Evolutionary conservation across 2,888 invertebrate genomes (phyloP), one percentile per base, ranked within the genome.

Genomic region (Galerucella calmariensis): DNA sequence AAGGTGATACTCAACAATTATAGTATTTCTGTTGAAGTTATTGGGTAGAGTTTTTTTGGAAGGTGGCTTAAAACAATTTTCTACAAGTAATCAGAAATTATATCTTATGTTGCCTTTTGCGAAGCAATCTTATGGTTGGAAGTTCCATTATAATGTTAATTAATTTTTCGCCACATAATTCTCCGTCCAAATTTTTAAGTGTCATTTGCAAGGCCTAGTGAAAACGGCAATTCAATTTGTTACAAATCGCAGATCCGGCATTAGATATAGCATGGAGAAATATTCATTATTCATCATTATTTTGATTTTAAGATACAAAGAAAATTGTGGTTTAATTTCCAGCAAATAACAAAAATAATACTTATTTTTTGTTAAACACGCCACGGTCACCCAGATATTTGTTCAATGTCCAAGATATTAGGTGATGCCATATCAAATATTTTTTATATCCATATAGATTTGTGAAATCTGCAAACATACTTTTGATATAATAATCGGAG

Each of bases 131-230:
- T n/a, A 10, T 24, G 65, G 2, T 58, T 68, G 35, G 27, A 41
- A 41, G 48, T 69, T 69, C 46, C 69, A 69, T 69, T 69, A 69
- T 69, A 69, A 69, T 46, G 44, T 69, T 59, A 41, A 69, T 69
- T 61, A 69, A 69, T 27, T 61, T 68, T 62, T 61, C 44, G 35
- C 62, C 62, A 69, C 69, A 69, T 69, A 69, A 69, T 69, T 58
- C 35, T 68, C 62, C 48, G 61, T 27, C 24, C 12, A 35, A 69
- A 69, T 62, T 69, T 69, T 69, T 61, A 61, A 69, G 59, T 48
- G 69, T 69, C 69, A 69, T 24, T 12, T 8, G 59, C 69, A 69
- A 46, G 16, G 56, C 16, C 56, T 12, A 12, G 16, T 5, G 14
- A 11, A 53, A 46, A 24, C 27, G 53, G 9, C 12, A 56, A 20